Conservation (phyloP, 2,797 vertebrate genomes). For the Adelosebastes latens region DNA sequence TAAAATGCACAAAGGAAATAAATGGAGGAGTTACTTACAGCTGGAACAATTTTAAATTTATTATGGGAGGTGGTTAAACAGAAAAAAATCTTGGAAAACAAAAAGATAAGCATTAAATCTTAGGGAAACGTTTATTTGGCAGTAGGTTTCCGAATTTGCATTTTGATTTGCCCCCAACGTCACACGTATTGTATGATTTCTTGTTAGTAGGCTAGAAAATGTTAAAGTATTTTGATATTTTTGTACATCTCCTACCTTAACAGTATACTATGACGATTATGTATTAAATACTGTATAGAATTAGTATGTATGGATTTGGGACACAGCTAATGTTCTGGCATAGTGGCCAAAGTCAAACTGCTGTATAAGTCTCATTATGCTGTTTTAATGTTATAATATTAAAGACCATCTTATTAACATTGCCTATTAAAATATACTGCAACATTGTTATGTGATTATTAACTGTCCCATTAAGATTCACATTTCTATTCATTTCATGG, state of each 20-base stretch:
- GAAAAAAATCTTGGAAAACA: not conserved
- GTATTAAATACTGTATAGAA: not conserved
- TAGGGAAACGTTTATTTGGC: not conserved
- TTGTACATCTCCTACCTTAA: not conserved
- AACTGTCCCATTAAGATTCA: not conserved
- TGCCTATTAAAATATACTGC: not conserved
- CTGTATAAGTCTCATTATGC: no score
- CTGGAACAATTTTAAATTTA: not conserved
- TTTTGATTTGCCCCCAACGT: not conserved
- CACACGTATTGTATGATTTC: not conserved
- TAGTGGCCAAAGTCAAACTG: not conserved
- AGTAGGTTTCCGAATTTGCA: not conserved
- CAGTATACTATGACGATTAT: not conserved
- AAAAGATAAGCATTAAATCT: not conserved
- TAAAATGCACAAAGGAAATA: not conserved
- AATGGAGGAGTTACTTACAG: rapidly evolving
- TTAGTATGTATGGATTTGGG: not conserved
- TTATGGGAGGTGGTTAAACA: not conserved
- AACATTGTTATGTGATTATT: not conserved
- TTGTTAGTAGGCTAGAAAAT: not conserved
- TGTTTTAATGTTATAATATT: no score
- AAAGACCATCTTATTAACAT: no score
- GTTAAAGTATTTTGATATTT: not conserved
- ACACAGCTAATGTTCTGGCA: not conserved
- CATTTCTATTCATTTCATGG: not conserved